A percentile compares a stretch with the other conserved stretches of the same genome.
phyloP scores from a whole-genome alignment of 2,797 vertebrate species.

The Anabas testudineus region DNA sequence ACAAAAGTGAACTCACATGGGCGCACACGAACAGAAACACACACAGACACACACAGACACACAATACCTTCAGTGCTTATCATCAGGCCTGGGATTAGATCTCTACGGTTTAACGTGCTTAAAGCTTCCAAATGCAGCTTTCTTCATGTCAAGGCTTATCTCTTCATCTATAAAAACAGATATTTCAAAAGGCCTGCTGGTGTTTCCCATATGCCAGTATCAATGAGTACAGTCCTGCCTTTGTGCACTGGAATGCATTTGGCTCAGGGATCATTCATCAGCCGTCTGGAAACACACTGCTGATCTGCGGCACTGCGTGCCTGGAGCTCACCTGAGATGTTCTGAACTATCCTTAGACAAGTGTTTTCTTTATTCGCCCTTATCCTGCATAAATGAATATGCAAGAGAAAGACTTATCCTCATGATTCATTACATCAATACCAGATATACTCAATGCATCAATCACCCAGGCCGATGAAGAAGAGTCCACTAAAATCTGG shows the following conservation, averaged over 20 bases:
- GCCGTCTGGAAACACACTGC: constrained; percentile 29
- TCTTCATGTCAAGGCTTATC: constrained; percentile 65
- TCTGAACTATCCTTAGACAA: constrained; percentile 26
- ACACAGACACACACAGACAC: constrained; percentile 6
- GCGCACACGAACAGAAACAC: constrained; percentile 6
- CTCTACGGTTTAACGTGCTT: constrained; percentile 64
- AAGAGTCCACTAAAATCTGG: constrained; percentile 13
- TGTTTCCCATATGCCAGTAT: constrained; percentile 42
- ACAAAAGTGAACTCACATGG: constrained; percentile 16
- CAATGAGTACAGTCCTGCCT: constrained; percentile 36
- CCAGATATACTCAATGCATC: constrained; percentile 36
- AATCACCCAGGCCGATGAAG: constrained; percentile 52
- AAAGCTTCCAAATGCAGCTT: constrained; percentile 59
- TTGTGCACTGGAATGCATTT: constrained; percentile 33
- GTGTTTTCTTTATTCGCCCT: constrained; percentile 33
- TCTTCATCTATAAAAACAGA: constrained; percentile 52
- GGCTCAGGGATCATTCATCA: constrained; percentile 54
- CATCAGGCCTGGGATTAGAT: constrained; percentile 66
- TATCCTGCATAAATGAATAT: constrained; percentile 30
- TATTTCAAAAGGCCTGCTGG: constrained; percentile 49
- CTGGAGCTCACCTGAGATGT: constrained; percentile 47
- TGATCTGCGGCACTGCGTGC: constrained; percentile 15
- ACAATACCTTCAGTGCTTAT: constrained; percentile 53
- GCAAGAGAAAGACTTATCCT: constrained; percentile 7
- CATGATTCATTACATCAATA: constrained; percentile 37